These are phyloP conservation scores for Lapara coniferarum DNA, from an alignment of 2,888 invertebrate species.

Conservation along the genomic window DNA sequence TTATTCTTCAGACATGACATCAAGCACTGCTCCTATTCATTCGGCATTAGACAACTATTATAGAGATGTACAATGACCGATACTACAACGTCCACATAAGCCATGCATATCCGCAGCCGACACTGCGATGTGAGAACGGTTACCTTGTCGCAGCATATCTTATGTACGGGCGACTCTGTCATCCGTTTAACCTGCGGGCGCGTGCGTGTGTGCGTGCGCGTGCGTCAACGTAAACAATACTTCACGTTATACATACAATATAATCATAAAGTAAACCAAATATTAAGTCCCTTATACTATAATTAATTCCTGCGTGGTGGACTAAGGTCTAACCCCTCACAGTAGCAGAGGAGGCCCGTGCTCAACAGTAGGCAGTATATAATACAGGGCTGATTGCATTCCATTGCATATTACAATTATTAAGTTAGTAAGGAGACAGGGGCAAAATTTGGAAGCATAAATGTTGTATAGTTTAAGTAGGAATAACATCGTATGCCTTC, in stretches of 20 bases:
- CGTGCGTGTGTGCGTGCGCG: constrained; percentile 51
- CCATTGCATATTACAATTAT: too few species aligned
- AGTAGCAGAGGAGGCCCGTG: too few species aligned
- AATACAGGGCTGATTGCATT: too few species aligned
- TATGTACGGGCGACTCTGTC: constrained; percentile 75
- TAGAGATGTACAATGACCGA: background rate
- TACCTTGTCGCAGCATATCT: constrained; percentile 85
- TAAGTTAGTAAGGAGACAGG: too few species aligned
- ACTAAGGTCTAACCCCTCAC: too few species aligned
- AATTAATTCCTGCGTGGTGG: too few species aligned
- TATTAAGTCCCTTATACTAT: too few species aligned
- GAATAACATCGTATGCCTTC: too few species aligned
- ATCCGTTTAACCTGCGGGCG: constrained; percentile 65
- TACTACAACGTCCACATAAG: background rate
- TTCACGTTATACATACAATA: constrained; percentile 28
- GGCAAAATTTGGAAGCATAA: constrained; percentile 7
- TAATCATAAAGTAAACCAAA: constrained; percentile 28
- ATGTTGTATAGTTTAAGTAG: background rate
- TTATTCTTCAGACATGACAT: too few species aligned
- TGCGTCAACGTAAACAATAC: constrained; percentile 46
- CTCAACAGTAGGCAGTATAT: too few species aligned
- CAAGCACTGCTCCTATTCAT: too few species aligned
- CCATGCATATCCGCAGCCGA: constrained; percentile 6
- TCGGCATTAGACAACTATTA: too few species aligned
- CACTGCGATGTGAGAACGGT: constrained; percentile 40